Evolutionary conservation across 2,113 vertebrate species (phyloP).

Genomic region (Microcebus lehilahytsara): DNA sequence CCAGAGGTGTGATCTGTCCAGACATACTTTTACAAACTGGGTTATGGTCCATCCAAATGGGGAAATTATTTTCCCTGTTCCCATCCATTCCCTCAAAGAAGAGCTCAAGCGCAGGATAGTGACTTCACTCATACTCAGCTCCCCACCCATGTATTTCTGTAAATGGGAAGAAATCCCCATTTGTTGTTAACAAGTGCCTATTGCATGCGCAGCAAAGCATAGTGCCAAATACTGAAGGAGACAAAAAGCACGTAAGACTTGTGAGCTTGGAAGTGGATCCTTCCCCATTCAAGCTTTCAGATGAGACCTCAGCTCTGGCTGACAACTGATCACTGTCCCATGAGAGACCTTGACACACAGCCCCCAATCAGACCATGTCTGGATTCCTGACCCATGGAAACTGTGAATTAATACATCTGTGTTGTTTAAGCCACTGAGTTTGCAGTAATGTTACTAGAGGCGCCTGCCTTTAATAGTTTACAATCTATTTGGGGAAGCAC

Average conservation of each 20-base stretch:
- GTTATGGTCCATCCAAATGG: background rate
- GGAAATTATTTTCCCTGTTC: background rate
- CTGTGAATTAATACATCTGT: background rate
- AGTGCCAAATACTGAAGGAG: background rate
- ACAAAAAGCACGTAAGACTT: background rate
- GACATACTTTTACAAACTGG: background rate
- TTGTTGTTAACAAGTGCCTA: background rate
- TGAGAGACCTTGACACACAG: background rate
- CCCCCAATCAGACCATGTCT: background rate
- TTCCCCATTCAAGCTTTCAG: background rate
- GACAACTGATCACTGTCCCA: background rate
- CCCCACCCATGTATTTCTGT: background rate
- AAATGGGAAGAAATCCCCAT: background rate
- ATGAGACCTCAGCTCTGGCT: background rate
- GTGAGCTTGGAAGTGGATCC: background rate
- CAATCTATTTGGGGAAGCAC: background rate
- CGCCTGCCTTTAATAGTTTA: background rate
- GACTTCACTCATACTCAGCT: background rate
- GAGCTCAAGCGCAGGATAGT: background rate
- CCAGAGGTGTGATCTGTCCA: background rate
- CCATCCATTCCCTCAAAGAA: background rate
- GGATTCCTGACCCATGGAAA: background rate
- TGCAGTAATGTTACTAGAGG: background rate
- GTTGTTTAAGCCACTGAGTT: background rate
- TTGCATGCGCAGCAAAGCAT: background rate